Conservation (phyloP, 2,797 vertebrate genomes). For the Basileuterus tristriatus region DNA sequence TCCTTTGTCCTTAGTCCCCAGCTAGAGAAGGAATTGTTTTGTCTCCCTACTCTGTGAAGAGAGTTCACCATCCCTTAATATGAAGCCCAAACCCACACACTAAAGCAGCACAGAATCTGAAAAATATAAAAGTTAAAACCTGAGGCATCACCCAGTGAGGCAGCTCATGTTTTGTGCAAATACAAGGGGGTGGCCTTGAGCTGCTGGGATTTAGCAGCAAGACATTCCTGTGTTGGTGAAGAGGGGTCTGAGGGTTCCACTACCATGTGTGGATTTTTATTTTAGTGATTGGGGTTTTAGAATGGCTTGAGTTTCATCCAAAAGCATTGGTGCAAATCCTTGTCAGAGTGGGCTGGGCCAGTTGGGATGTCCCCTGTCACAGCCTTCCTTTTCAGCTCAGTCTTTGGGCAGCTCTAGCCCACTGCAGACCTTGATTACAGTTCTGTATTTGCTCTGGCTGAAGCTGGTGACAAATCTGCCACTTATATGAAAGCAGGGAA, state of each 20-base stretch:
- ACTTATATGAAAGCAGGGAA: background rate
- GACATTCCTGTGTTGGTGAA: background rate
- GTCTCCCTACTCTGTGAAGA: background rate
- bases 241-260: background rate
- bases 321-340: accelerated
- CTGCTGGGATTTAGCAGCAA: background rate
- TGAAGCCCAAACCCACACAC: background rate
- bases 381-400: background rate
- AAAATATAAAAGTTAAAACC: background rate
- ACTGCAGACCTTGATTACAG: background rate
- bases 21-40: background rate
- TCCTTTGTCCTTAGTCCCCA: background rate
- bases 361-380: background rate
- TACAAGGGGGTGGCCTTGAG: background rate
- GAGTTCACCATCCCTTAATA: background rate
- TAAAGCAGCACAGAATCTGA: background rate
- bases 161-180: background rate
- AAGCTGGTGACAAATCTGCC: background rate
- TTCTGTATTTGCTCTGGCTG: background rate
- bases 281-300: background rate
- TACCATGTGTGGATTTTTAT: accelerated
- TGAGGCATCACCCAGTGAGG: background rate
- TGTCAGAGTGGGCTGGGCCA: background rate
- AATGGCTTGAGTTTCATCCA: background rate
- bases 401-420: background rate